Evolutionary conservation across 23 tunicate species (phyloP).

Genomic region (Botrylloides violaceus): DNA sequence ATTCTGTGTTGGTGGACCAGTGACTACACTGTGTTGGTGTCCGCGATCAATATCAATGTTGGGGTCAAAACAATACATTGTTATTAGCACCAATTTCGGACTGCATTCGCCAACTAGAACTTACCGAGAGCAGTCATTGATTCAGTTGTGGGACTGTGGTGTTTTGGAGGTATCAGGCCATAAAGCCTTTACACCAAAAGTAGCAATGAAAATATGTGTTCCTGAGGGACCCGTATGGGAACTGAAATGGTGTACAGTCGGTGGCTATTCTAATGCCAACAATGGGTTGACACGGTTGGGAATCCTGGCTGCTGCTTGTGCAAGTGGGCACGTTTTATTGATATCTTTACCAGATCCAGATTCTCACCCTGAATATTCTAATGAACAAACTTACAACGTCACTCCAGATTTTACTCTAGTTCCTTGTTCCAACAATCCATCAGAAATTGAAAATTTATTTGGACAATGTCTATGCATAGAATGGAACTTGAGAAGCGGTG

Average conservation of each 20-base stretch:
- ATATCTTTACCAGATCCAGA: conserved; percentile 37
- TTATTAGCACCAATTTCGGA: conserved; percentile 24
- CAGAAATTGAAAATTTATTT: conserved; percentile 7
- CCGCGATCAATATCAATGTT: conserved; percentile 8
- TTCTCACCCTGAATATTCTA: no score
- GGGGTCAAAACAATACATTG: conserved; percentile 34
- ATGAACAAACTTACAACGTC: background rate
- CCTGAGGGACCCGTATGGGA: conserved; percentile 69
- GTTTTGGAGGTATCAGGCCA: conserved; percentile 13
- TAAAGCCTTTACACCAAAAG: conserved; percentile 9
- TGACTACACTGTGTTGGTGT: conserved; percentile 76
- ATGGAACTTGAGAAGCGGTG: conserved; percentile 43
- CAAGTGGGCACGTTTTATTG: conserved; percentile 32
- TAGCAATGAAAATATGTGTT: conserved; percentile 29
- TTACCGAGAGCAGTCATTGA: conserved; percentile 31
- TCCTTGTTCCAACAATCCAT: background rate
- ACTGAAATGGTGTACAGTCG: conserved; percentile 76
- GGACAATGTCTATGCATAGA: conserved; percentile 65
- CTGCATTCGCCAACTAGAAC: conserved; percentile 30
- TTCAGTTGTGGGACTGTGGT: conserved; percentile 83
- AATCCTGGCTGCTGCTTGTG: conserved; percentile 64
- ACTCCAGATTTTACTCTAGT: background rate
- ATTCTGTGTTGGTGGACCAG: conserved; percentile 69
- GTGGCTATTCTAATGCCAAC: conserved; percentile 7
- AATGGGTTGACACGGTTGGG: conserved; percentile 34